phyloP scores from a whole-genome alignment of 2,797 vertebrate genomes.

The Periparus ater region DNA sequence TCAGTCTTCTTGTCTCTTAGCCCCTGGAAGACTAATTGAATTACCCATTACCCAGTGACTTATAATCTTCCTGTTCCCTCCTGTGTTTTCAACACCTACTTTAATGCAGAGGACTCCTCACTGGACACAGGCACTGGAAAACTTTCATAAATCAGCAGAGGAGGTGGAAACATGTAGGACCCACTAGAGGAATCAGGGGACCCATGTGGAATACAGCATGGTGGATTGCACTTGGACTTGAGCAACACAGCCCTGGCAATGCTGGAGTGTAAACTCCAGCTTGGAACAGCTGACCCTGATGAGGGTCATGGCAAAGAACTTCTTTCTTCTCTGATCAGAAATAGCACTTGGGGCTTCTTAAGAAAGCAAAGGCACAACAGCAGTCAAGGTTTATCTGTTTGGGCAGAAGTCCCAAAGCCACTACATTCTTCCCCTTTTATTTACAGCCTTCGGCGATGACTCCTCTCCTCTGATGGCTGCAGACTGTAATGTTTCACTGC shows the following conservation, averaged over 20 bases:
- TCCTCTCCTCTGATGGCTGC: not conserved
- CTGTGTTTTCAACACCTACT: not conserved
- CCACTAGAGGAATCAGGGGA: not conserved
- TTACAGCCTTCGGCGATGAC: not conserved
- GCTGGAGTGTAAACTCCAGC: not conserved
- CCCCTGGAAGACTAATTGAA: not conserved
- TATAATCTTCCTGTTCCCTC: not conserved
- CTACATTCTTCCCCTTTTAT: not conserved
- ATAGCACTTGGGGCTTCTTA: not conserved
- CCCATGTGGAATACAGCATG: accelerated
- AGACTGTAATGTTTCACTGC: not conserved
- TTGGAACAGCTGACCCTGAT: not conserved
- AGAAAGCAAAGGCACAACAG: not conserved
- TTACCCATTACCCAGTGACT: not conserved
- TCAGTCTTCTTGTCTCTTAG: not conserved
- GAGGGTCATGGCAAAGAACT: not conserved
- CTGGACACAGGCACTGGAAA: not conserved
- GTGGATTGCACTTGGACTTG: not conserved
- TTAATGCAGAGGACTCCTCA: not conserved
- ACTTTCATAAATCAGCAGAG: not conserved
- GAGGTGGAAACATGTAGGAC: not conserved
- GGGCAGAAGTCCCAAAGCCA: not conserved
- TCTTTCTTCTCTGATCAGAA: not conserved
- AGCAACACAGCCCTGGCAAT: not conserved
- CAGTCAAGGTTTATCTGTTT: slow-evolving; percentile 1